Percentiles rank a stretch among this genome's conserved stretches.
Evolutionary conservation across 2,888 invertebrate species (phyloP).

Genomic region (Epinotia nisella): DNA sequence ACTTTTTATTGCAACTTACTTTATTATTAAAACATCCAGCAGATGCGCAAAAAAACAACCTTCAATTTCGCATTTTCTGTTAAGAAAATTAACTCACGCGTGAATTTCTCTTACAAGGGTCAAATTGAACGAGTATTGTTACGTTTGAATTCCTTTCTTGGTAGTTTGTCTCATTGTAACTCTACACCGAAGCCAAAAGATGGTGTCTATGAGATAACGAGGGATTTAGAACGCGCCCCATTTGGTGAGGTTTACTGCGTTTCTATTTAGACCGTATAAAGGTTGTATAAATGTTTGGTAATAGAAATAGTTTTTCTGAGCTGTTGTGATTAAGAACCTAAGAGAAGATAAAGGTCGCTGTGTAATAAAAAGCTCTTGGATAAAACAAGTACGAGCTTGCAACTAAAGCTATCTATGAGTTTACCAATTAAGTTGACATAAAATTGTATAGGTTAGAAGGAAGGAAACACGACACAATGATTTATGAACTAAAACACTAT

Average conservation of each 20-base stretch:
- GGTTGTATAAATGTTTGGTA: conserved; percentile 54
- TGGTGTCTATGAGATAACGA: conserved; percentile 71
- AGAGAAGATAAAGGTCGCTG: background rate
- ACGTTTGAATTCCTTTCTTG: conserved; percentile 63
- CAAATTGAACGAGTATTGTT: conserved; percentile 60
- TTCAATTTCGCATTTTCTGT: conserved; percentile 53
- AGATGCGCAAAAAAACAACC: conserved; percentile 48
- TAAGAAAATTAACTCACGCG: conserved; percentile 72
- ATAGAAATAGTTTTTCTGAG: conserved; percentile 34
- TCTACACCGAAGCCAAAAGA: conserved; percentile 66
- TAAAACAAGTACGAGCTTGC: background rate
- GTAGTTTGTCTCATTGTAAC: conserved; percentile 69
- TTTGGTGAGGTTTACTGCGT: conserved; percentile 62
- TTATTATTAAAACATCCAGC: conserved; percentile 46
- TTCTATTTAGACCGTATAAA: conserved; percentile 59
- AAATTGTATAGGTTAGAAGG: background rate
- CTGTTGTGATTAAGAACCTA: conserved; percentile 10
- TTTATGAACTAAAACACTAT: background rate
- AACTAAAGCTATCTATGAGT: background rate
- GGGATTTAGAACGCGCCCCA: conserved; percentile 65
- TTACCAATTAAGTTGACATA: background rate
- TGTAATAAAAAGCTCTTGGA: background rate
- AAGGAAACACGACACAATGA: too few relatives aligned
- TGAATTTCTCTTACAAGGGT: conserved; percentile 66
- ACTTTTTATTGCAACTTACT: conserved; percentile 44